Conservation (phyloP, 2,797 vertebrate genomes). For the Protonibea diacanthus region DNA sequence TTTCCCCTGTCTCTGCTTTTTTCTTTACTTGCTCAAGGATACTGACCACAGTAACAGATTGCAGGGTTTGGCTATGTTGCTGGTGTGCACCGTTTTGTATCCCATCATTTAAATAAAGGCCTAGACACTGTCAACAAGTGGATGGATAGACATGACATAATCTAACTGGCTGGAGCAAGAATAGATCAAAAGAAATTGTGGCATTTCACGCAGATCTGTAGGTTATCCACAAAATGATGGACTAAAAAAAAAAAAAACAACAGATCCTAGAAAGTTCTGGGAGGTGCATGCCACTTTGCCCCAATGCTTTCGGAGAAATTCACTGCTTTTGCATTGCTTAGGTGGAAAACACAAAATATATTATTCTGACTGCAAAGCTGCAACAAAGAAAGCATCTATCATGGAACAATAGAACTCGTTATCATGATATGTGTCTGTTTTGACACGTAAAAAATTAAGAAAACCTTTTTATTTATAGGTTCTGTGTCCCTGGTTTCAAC, state of each 20-base stretch:
- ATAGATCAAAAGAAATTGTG: constrained; percentile 43
- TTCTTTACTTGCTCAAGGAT: constrained; percentile 51
- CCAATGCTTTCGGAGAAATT: not conserved
- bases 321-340: not conserved
- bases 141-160: constrained; percentile 72
- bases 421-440: not conserved
- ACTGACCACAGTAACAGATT: constrained; percentile 80
- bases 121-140: constrained; percentile 73
- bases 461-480: not conserved
- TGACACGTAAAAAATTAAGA: not conserved
- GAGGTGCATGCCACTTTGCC: constrained; percentile 23
- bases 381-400: not conserved
- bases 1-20: constrained; percentile 47
- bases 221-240: constrained; percentile 34
- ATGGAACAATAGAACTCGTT: not conserved
- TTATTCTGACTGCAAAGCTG: not conserved
- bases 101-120: constrained; percentile 74
- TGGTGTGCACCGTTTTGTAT: constrained; percentile 68
- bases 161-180: constrained; percentile 42
- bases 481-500: not conserved
- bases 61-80: constrained; percentile 75
- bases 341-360: not conserved
- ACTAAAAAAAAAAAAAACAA: constrained; percentile 24
- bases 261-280: constrained; percentile 24
- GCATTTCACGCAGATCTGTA: constrained; percentile 37